These are phyloP conservation scores for Andrena haemorrhoa DNA, from an alignment of 2,888 invertebrate genomes.

Conservation along the genomic window DNA sequence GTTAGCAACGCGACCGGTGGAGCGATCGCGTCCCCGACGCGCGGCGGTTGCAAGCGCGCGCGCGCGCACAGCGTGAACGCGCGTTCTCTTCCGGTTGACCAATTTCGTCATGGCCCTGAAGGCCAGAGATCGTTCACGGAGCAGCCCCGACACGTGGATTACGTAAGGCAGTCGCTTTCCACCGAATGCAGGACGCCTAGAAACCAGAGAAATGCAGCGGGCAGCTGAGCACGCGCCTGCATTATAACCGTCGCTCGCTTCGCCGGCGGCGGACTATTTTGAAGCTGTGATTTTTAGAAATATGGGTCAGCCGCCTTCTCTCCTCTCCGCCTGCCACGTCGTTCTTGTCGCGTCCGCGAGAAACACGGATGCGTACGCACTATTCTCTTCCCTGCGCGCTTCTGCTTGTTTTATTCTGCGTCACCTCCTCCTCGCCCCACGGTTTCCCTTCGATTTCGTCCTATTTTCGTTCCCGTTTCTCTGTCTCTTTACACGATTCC, in stretches of 20 bases:
- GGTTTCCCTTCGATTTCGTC: constrained; percentile 24
- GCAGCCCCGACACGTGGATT: constrained; percentile 44
- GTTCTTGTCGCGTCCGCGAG: constrained; percentile 32
- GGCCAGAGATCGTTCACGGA: constrained; percentile 48
- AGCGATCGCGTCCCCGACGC: not conserved
- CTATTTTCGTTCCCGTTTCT: constrained; percentile 34
- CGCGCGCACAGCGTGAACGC: constrained; percentile 14
- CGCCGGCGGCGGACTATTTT: constrained; percentile 77
- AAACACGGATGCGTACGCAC: constrained; percentile 18
- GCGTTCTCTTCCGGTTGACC: constrained; percentile 49
- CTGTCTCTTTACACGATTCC: not conserved
- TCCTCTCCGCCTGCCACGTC: constrained; percentile 15
- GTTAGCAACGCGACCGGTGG: constrained; percentile 10
- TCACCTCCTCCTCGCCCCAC: not conserved
- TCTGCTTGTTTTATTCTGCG: constrained; percentile 24
- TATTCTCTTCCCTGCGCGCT: not conserved
- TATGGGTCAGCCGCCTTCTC: constrained; percentile 78
- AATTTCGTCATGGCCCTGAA: constrained; percentile 52
- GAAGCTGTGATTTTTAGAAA: constrained; percentile 81
- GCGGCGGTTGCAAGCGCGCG: not conserved
- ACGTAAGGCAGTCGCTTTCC: constrained; percentile 61
- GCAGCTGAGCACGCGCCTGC: constrained; percentile 28
- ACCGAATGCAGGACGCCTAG: constrained; percentile 55
- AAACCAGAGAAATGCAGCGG: constrained; percentile 66
- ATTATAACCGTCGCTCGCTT: constrained; percentile 51